A percentile compares a stretch with the other conserved stretches of the same genome.
These are phyloP conservation scores for Euplagia quadripunctaria DNA, from an alignment of 2,888 invertebrate species.

Conservation along the genomic window DNA sequence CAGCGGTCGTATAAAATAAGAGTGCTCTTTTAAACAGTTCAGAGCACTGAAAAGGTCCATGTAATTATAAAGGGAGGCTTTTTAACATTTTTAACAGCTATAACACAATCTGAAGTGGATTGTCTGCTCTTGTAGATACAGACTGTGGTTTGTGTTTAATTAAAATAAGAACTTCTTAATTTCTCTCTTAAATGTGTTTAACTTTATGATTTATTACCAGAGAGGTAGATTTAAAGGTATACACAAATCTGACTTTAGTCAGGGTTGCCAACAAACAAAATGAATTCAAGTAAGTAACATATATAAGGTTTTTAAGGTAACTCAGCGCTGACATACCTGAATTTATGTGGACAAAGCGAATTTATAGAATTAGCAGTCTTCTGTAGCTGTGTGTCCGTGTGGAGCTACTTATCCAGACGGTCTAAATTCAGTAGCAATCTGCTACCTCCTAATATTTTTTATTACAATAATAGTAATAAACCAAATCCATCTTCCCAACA, in stretches of 20 bases:
- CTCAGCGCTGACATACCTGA: neutral
- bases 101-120: conserved; percentile 53
- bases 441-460: too few species aligned
- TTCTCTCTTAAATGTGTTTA: neutral
- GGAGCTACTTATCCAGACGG: too few species aligned
- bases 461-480: neutral
- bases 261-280: neutral
- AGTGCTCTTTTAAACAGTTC: conserved; percentile 54
- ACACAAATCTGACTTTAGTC: neutral
- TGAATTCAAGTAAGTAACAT: neutral
- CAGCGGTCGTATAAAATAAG: conserved; percentile 50
- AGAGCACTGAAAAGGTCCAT: conserved; percentile 53
- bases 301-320: neutral
- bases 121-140: conserved; percentile 33
- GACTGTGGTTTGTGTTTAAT: conserved; percentile 42
- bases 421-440: too few species aligned
- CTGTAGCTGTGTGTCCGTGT: too few species aligned
- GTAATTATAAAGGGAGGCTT: conserved; percentile 57
- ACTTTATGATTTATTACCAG: neutral
- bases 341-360: too few species aligned
- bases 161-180: conserved; percentile 5
- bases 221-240: neutral
- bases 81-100: conserved; percentile 59
- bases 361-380: too few species aligned
- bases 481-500: neutral